A percentile compares a stretch with the other conserved stretches of the same genome.
Conservation (phyloP, 2,113 vertebrate genomes). For the Formicarius rufipectus region DNA sequence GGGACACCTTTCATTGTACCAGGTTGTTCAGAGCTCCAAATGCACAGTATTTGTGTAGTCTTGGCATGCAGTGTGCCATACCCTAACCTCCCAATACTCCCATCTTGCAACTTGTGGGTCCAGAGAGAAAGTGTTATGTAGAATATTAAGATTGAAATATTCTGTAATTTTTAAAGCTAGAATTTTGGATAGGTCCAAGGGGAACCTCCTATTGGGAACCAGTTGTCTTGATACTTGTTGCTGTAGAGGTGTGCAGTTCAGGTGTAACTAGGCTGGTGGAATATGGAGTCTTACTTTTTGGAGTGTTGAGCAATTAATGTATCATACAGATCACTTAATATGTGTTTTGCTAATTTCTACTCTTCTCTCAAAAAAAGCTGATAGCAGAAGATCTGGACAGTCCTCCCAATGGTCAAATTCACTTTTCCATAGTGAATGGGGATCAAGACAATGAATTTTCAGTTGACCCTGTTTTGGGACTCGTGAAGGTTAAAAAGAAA, state of each 20-base stretch:
- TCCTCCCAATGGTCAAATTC: conserved; percentile 86
- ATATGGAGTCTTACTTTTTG: neutral
- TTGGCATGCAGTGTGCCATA: neutral
- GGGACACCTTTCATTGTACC: neutral
- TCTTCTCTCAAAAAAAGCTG: conserved; percentile 74
- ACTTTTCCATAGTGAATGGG: conserved; percentile 89
- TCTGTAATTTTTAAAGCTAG: neutral
- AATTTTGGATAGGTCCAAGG: neutral
- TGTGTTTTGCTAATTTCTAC: neutral
- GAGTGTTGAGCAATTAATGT: neutral
- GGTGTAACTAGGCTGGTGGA: neutral
- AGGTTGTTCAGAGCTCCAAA: neutral
- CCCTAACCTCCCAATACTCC: neutral
- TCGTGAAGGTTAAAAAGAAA: conserved; percentile 92
- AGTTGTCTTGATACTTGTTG: neutral
- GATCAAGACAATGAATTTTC: conserved; percentile 90
- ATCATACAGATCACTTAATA: neutral
- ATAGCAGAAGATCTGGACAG: conserved; percentile 93
- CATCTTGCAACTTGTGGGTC: neutral
- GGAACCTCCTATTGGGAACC: neutral
- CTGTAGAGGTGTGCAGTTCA: neutral
- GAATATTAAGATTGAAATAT: neutral
- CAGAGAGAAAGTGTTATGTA: neutral
- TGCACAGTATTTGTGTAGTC: neutral
- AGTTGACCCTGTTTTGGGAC: conserved; percentile 86